These are phyloP conservation scores for Buphagus erythrorhynchus DNA, from an alignment of 2,797 vertebrate genomes.

Conservation along the genomic window DNA sequence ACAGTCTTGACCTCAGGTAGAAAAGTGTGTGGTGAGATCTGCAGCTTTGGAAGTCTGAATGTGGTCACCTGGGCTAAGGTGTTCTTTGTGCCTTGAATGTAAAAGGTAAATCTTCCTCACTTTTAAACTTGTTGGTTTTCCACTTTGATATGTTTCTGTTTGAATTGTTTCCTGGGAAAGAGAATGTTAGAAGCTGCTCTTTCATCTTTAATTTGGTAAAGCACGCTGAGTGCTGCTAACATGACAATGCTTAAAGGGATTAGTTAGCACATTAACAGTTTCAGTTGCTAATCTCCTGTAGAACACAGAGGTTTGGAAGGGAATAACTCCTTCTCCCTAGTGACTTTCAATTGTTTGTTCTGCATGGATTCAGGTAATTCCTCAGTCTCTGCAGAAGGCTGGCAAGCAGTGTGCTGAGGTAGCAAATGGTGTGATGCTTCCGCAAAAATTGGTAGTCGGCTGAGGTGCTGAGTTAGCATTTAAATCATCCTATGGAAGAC, in stretches of 20 bases:
- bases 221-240: not conserved
- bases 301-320: not conserved
- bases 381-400: not conserved
- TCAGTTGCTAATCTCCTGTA: not conserved
- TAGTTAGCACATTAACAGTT: not conserved
- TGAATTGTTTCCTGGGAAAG: not conserved
- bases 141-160: not conserved
- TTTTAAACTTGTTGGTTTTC: not conserved
- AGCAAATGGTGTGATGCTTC: not conserved
- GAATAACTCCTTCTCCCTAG: not conserved
- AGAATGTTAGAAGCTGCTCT: not conserved
- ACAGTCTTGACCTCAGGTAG: not conserved
- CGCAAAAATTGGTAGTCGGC: not conserved
- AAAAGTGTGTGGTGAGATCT: not conserved
- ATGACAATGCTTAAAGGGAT: not conserved
- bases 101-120: not conserved
- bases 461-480: not conserved
- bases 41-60: not conserved
- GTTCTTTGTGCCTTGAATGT: not conserved
- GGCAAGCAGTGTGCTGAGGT: not conserved
- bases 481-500: not conserved
- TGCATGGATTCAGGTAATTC: not conserved
- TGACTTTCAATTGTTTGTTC: not conserved
- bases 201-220: not conserved
- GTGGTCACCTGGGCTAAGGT: accelerated